phyloP scores from a whole-genome alignment of 2,113 vertebrate genomes.

The Rissa tridactyla region DNA sequence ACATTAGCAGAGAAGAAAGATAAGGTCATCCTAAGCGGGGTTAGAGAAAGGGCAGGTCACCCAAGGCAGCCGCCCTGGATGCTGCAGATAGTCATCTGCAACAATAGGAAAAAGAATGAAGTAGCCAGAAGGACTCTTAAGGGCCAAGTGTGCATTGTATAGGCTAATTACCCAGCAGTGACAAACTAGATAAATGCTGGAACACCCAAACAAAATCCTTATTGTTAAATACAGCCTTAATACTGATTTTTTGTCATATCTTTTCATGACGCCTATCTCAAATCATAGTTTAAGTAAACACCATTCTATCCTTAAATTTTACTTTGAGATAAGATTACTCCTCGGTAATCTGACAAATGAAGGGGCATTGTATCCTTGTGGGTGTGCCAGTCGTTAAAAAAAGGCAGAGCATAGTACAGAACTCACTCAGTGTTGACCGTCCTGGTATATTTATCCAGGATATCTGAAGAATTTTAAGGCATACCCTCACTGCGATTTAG shows the following conservation, averaged over 20 bases:
- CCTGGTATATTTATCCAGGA: neutral
- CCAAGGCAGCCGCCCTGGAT: neutral
- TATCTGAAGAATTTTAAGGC: neutral
- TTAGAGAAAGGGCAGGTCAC: neutral
- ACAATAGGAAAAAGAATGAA: slow-evolving; percentile 24
- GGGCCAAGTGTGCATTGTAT: neutral
- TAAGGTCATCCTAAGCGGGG: neutral
- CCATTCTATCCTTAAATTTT: neutral
- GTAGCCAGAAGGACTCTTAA: neutral
- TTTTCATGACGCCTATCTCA: neutral
- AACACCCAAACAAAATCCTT: neutral
- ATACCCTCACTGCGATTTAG: neutral
- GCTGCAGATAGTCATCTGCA: slow-evolving; percentile 5
- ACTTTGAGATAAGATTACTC: neutral
- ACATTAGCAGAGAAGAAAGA: neutral
- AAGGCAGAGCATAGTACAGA: neutral
- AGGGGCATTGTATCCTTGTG: neutral
- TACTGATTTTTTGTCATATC: neutral
- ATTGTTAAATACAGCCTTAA: slow-evolving; percentile 2
- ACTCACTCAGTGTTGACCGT: neutral
- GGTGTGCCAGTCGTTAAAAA: neutral
- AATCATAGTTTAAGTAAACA: slow-evolving; percentile 1
- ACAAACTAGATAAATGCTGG: neutral
- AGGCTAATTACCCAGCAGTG: neutral
- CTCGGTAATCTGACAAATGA: neutral